Evolutionary conservation across 2,797 vertebrate species (phyloP).

Genomic region (Oryzias dopingdopingensis): DNA sequence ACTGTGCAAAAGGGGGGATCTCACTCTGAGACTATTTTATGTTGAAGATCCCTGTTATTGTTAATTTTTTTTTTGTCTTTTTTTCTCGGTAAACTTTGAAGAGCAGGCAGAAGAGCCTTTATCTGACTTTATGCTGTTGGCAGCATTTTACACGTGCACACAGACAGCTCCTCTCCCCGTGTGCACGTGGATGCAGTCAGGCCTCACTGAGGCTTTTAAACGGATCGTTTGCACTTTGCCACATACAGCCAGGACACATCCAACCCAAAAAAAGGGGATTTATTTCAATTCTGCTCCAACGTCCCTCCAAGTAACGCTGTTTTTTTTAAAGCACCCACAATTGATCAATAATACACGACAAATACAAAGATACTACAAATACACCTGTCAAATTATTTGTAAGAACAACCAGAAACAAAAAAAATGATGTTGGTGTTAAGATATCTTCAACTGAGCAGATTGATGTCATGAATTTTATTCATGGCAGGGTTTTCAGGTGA

Average conservation of each 20-base stretch:
- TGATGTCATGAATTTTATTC: no score
- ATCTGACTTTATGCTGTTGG: slow-evolving; percentile 65
- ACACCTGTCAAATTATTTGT: no score
- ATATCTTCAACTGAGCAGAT: no score
- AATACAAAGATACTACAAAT: no score
- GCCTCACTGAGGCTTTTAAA: slow-evolving; percentile 21
- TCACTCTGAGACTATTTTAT: neutral
- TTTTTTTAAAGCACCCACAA: no score
- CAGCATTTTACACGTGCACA: slow-evolving; percentile 51
- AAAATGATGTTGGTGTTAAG: no score
- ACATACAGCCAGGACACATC: slow-evolving; percentile 8
- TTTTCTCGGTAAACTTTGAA: slow-evolving; percentile 58
- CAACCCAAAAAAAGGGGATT: slow-evolving; percentile 12
- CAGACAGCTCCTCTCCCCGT: slow-evolving; percentile 39
- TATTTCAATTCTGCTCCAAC: no score
- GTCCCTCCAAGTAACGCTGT: no score
- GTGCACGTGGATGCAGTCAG: slow-evolving; percentile 5
- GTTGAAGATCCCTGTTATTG: neutral
- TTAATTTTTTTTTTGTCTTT: slow-evolving; percentile 15
- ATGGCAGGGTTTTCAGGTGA: no score
- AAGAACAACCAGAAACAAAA: no score
- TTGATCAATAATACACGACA: no score
- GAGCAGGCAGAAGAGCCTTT: slow-evolving; percentile 56
- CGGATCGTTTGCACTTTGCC: slow-evolving; percentile 32
- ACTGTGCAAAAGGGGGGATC: neutral